Conservation (phyloP, 2,888 invertebrate genomes). For the Eueremaeus valkanovi region DNA sequence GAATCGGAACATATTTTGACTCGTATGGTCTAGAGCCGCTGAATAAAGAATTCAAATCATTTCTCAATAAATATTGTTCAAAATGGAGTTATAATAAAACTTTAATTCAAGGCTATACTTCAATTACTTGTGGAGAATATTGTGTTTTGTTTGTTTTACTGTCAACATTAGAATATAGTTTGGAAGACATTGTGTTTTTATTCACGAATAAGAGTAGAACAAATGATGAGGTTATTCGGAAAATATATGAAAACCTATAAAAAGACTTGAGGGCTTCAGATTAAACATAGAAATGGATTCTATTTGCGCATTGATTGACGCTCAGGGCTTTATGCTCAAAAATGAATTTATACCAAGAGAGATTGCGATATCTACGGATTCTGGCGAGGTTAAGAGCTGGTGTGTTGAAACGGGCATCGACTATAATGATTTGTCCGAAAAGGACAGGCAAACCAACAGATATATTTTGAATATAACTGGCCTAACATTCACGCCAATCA, state of each 20-base stretch:
- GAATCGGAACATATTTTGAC: not conserved
- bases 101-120: not conserved
- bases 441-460: not conserved
- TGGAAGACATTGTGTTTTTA: not conserved
- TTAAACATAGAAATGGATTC: not conserved
- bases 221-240: not conserved
- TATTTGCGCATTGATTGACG: not conserved
- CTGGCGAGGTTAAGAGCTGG: not conserved
- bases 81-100: not conserved
- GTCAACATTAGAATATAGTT: not conserved
- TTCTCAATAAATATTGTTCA: not conserved
- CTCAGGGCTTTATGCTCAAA: not conserved
- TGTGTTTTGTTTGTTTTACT: not conserved
- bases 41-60: not conserved
- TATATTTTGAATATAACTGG: not conserved
- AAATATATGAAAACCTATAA: not conserved
- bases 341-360: not conserved
- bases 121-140: not conserved
- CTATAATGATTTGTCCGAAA: not conserved
- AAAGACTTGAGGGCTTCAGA: not conserved
- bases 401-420: not conserved
- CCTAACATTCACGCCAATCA: not conserved
- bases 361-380: not conserved
- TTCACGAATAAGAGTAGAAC: not conserved
- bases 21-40: not conserved